A percentile compares a stretch with the other conserved stretches of the same genome.
These are phyloP conservation scores for Xenus cinereus DNA, from an alignment of 2,113 vertebrate genomes.

Conservation along the genomic window DNA sequence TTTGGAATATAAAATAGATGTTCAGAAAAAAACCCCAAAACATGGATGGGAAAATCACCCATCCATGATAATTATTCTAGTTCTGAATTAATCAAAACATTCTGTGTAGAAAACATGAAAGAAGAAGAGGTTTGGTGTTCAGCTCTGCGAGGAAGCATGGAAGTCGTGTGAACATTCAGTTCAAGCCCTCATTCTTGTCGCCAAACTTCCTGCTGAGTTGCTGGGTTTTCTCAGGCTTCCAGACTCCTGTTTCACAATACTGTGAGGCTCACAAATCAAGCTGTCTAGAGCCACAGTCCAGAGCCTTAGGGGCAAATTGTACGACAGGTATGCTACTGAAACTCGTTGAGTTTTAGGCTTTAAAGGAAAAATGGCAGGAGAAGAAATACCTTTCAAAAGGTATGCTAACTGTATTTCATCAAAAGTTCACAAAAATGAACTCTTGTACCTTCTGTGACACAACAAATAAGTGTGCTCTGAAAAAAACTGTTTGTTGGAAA, in stretches of 20 bases:
- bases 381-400: not conserved
- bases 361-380: not conserved
- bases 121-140: not conserved
- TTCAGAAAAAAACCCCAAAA: not conserved
- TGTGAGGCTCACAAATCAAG: not conserved
- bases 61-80: not conserved
- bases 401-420: not conserved
- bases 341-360: not conserved
- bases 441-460: not conserved
- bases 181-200: not conserved
- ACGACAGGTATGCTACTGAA: not conserved
- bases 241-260: not conserved
- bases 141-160: accelerated
- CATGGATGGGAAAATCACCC: not conserved
- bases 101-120: not conserved
- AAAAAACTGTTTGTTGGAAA: not conserved
- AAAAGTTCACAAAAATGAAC: not conserved
- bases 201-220: not conserved
- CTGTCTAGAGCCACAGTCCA: not conserved
- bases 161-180: not conserved
- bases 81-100: not conserved
- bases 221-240: not conserved
- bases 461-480: not conserved
- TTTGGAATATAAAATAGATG: not conserved
- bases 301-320: not conserved